Evolutionary conservation across 2,113 vertebrate genomes (phyloP).

Genomic region (Tetrax tetrax): DNA sequence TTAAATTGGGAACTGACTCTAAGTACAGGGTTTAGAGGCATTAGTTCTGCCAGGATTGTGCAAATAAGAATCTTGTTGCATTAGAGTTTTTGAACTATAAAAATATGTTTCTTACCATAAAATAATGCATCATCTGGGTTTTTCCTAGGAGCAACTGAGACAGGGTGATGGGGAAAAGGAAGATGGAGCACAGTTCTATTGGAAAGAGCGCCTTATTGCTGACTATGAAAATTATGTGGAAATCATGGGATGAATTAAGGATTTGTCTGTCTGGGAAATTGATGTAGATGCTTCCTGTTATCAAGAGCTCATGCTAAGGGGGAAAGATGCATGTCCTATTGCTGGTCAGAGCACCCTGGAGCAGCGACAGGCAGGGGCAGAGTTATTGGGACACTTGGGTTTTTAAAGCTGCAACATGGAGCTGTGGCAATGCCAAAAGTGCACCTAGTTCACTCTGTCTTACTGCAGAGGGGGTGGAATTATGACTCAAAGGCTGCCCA

Average conservation of each 20-base stretch:
- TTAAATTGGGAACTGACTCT: neutral
- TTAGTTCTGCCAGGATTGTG: neutral
- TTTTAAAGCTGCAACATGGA: neutral
- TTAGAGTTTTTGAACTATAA: neutral
- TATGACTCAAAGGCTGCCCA: neutral
- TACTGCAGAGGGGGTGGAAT: neutral
- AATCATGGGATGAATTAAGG: neutral
- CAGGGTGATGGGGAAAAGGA: neutral
- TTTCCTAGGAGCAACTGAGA: neutral
- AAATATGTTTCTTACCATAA: neutral
- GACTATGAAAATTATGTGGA: neutral
- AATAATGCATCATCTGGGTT: neutral
- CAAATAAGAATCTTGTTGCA: neutral
- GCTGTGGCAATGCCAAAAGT: neutral
- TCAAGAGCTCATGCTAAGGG: neutral
- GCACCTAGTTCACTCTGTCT: neutral
- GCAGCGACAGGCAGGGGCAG: neutral
- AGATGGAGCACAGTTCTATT: neutral
- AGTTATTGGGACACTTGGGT: neutral
- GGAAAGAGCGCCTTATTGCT: neutral
- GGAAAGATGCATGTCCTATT: neutral
- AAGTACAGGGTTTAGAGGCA: neutral
- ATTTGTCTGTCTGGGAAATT: neutral
- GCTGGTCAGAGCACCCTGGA: neutral
- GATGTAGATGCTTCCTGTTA: neutral